Conservation (phyloP, 2,113 vertebrate genomes). For the Serilophus lunatus region DNA sequence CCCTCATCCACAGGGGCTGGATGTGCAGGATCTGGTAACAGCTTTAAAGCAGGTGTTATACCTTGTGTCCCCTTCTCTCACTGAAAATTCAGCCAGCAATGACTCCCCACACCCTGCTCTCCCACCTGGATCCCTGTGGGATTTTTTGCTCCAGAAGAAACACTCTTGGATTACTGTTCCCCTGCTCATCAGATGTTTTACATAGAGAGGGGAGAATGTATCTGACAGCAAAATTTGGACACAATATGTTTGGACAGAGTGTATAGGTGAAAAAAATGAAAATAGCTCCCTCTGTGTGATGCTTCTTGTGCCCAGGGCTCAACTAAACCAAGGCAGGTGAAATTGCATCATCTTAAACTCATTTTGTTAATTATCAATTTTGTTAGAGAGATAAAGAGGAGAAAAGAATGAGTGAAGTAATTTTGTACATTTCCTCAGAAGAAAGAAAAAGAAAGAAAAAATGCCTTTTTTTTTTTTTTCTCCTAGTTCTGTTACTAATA, state of each 20-base stretch:
- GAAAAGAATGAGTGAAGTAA: neutral
- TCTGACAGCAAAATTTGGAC: neutral
- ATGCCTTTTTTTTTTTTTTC: neutral
- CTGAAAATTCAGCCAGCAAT: neutral
- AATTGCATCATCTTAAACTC: neutral
- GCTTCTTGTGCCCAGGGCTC: neutral
- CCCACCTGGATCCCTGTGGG: neutral
- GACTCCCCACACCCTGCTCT: rapidly evolving
- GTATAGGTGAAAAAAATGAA: neutral
- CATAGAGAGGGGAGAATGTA: neutral
- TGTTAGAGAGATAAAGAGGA: neutral
- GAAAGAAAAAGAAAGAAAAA: neutral
- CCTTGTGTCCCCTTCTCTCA: neutral
- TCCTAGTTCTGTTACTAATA: neutral
- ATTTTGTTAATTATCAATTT: neutral
- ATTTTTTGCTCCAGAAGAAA: neutral
- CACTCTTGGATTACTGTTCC: neutral
- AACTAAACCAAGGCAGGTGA: neutral
- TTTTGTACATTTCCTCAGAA: neutral
- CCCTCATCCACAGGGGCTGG: rapidly evolving
- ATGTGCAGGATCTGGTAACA: rapidly evolving
- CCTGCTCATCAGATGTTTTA: neutral
- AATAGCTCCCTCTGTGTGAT: neutral
- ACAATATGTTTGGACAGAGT: neutral
- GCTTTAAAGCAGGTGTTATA: neutral